Evolutionary conservation across 2,797 vertebrate genomes (phyloP).

Genomic region (Halcyon badia): DNA sequence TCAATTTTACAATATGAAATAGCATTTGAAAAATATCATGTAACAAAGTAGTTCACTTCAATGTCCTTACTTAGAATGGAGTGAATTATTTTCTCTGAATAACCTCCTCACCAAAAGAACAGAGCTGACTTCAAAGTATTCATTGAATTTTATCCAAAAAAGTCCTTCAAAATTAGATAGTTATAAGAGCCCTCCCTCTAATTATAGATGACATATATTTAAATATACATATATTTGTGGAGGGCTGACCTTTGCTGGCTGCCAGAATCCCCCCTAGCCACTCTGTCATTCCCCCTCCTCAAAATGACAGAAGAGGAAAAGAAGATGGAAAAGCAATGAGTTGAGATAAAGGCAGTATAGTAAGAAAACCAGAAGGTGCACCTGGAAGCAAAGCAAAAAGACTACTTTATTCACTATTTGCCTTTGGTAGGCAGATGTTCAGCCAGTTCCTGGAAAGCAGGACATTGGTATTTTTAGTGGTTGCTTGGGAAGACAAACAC

Average conservation of each 20-base stretch:
- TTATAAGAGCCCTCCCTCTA: too few species aligned
- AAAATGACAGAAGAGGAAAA: neutral
- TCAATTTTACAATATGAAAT: neutral
- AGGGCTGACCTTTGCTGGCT: neutral
- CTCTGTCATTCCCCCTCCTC: neutral
- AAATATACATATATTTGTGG: neutral
- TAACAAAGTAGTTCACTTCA: neutral
- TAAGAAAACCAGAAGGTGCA: neutral
- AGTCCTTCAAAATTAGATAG: neutral
- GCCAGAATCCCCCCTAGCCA: neutral
- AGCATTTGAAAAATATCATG: neutral
- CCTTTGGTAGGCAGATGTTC: too few species aligned
- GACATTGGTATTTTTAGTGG: too few species aligned
- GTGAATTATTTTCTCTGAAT: neutral
- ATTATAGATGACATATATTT: neutral
- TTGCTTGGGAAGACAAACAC: neutral
- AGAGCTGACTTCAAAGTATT: neutral
- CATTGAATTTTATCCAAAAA: neutral
- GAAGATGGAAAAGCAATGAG: neutral
- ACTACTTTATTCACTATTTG: too few species aligned
- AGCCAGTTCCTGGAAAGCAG: too few species aligned
- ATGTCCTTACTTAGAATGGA: neutral
- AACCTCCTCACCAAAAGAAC: neutral
- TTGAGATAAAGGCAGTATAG: neutral
- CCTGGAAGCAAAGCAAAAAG: too few species aligned